phyloP scores from a whole-genome alignment of 2,888 invertebrate genomes.

The Neoaliturus tenellus region DNA sequence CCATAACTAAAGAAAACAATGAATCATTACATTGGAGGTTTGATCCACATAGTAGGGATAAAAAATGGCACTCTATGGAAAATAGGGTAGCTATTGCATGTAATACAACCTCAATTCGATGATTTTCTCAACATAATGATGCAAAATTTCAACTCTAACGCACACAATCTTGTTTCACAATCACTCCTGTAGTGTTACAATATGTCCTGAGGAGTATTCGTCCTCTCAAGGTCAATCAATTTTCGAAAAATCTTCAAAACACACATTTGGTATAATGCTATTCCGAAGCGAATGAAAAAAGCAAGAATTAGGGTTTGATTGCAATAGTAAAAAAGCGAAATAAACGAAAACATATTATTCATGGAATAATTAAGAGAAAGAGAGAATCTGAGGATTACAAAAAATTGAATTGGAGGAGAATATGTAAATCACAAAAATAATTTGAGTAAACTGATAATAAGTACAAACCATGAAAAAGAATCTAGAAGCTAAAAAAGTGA shows the following conservation, averaged over 20 bases:
- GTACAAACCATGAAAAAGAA: background rate
- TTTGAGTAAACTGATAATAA: no score
- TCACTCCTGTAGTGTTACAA: background rate
- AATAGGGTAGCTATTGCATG: background rate
- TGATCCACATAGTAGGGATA: background rate
- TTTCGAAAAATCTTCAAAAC: background rate
- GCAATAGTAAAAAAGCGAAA: background rate
- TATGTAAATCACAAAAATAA: background rate
- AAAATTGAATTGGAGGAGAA: background rate
- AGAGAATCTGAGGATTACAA: background rate
- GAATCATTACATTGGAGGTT: background rate
- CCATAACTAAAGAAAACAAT: background rate
- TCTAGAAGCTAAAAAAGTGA: background rate
- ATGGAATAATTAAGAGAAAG: background rate
- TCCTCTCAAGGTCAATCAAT: background rate
- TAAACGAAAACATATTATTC: background rate
- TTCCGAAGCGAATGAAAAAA: background rate
- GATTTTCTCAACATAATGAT: background rate
- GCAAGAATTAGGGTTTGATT: background rate
- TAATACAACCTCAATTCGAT: background rate
- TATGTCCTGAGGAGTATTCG: background rate
- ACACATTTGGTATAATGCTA: background rate
- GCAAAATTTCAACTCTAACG: background rate
- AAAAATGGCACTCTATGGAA: background rate
- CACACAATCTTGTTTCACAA: background rate